Base-by-base conservation (phyloP, 2,888 invertebrate genomes). In the Agapostemon virescens region DNA sequence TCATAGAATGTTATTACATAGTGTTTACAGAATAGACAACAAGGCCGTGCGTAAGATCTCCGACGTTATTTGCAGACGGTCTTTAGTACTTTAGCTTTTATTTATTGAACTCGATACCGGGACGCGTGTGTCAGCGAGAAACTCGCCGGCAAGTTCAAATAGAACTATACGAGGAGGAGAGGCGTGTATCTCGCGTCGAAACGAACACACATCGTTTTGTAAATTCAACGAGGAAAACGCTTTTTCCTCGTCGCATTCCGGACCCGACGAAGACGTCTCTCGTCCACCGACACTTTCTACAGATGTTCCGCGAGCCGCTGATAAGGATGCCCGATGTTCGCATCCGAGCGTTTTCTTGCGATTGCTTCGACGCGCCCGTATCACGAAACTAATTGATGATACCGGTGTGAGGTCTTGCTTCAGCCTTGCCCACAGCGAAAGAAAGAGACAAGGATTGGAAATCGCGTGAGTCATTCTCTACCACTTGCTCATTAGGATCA, bases 1-100 rank as follows among this genome's bases (percentile, higher is more conserved):
- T 63, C 63, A 63, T 33, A 36, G 63, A 63, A 63, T 63, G 63
- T 63, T 63, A 63, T 63, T 63, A 63, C 36, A 63, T 6, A 63
- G 63, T 33, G 63, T 36, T 63, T 63, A 63, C 63, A 33, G 63
- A 36, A 63, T 36, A 63, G 63, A 63, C 63, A 63, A 63, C 63
- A 63, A 63, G 63, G 63, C 33, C 63, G 63, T 36, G 36, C 36
- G 36, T 33, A 36, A 63, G 63, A 63, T 63, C 20, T 1, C n/a
- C 36, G n/a, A 11, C 36, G 63, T 36, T 63, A 63, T 63, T 63
- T 63, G 36, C 36, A 6, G 63, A 36, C 36, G n/a, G 36, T 36
- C n/a, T 36, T 63, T 36, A 36, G 63, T 63, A n/a, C 36, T 36
- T 36, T 20, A n/a, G 63, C 61, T 63, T 36, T 63, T 63, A 11